Evolutionary conservation across 2,888 invertebrate genomes (phyloP).

Genomic region (Eupithecia abbreviata): DNA sequence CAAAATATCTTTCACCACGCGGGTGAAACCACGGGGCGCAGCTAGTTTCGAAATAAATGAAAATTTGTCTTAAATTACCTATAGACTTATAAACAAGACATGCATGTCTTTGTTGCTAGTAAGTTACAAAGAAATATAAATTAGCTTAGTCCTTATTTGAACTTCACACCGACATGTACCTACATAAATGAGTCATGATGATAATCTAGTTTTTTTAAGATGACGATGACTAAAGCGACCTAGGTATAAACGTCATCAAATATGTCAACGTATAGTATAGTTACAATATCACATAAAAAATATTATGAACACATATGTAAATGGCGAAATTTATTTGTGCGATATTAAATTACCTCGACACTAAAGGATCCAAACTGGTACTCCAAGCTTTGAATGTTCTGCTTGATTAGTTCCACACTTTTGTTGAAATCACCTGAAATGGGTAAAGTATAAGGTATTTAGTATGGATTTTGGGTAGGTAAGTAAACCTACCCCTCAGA

Average conservation of each 20-base stretch:
- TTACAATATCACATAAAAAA: too few relatives aligned
- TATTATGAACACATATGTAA: not conserved
- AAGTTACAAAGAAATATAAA: not conserved
- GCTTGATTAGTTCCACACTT: constrained; percentile 78
- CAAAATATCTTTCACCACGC: too few relatives aligned
- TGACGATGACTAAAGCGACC: too few relatives aligned
- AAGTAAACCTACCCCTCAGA: not conserved
- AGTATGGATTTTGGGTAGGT: not conserved
- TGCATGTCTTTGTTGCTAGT: not conserved
- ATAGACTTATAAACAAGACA: not conserved
- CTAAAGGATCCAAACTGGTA: constrained; percentile 86
- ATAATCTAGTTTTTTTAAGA: too few relatives aligned
- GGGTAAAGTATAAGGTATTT: not conserved
- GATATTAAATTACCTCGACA: constrained; percentile 76
- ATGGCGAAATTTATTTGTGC: not conserved
- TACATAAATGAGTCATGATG: not conserved
- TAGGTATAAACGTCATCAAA: too few relatives aligned
- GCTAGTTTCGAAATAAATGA: not conserved
- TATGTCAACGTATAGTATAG: too few relatives aligned
- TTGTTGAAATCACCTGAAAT: constrained; percentile 69
- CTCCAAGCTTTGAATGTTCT: constrained; percentile 83
- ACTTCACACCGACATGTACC: too few relatives aligned
- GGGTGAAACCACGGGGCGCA: too few relatives aligned
- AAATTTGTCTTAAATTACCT: not conserved
- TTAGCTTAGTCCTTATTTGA: not conserved